These are phyloP conservation scores for Arion vulgaris DNA, from an alignment of 1,140 invertebrate species.

Conservation along the genomic window DNA sequence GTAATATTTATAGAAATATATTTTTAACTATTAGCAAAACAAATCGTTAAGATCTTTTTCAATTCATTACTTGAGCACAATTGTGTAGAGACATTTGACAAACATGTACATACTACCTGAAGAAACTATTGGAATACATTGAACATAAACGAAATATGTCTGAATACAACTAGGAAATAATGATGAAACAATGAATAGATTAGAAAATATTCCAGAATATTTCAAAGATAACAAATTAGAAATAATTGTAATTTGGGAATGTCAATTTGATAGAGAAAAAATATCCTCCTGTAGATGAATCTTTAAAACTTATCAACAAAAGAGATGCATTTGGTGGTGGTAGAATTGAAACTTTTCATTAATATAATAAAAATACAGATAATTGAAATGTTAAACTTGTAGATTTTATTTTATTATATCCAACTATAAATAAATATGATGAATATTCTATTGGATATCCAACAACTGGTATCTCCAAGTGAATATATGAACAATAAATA, in stretches of 20 bases:
- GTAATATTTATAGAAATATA: too few relatives aligned
- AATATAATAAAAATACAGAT: not conserved
- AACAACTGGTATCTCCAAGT: not conserved
- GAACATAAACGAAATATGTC: not conserved
- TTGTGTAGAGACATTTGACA: not conserved
- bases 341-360: not conserved
- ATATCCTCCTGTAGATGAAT: not conserved
- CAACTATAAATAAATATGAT: constrained; percentile 3
- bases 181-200: not conserved
- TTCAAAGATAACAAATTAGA: not conserved
- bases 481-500: not conserved
- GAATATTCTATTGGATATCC: not conserved
- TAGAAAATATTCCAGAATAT: not conserved
- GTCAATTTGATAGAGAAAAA: not conserved
- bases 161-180: not conserved
- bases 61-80: not conserved
- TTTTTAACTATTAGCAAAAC: too few relatives aligned
- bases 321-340: not conserved
- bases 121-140: constrained; percentile 2
- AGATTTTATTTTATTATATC: not conserved
- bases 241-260: constrained; percentile 4
- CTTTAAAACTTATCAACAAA: not conserved
- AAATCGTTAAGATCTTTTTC: not conserved
- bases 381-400: not conserved
- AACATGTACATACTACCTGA: not conserved